phyloP scores from a whole-genome alignment of 2,888 invertebrate species.

The Ferrisia virgata region DNA sequence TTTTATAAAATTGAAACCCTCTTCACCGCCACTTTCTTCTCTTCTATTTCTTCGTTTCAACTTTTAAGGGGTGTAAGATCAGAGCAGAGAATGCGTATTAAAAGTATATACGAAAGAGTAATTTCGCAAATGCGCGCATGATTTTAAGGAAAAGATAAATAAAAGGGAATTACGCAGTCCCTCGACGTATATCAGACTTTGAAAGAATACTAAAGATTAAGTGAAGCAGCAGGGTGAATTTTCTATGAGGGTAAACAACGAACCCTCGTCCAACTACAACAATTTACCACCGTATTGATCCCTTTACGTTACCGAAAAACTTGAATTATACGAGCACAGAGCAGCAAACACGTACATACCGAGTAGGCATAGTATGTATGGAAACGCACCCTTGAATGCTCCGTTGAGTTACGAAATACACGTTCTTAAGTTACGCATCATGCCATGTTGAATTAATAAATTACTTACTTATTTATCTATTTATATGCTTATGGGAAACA shows the following conservation, averaged over 20 bases:
- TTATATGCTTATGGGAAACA: not conserved
- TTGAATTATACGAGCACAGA: not conserved
- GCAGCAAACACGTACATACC: not conserved
- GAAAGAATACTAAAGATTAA: not conserved
- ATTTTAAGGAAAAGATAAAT: constrained; percentile 40
- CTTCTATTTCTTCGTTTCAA: not conserved
- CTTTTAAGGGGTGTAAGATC: constrained; percentile 11
- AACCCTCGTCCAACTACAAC: constrained; percentile 42
- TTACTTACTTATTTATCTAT: constrained; percentile 20
- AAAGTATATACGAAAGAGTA: constrained; percentile 21
- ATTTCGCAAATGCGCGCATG: constrained; percentile 40
- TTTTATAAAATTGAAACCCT: not conserved
- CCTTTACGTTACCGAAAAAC: constrained; percentile 37
- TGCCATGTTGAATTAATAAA: constrained; percentile 15
- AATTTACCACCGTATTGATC: constrained; percentile 45
- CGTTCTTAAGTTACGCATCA: not conserved
- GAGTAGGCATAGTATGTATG: not conserved
- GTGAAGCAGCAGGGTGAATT: constrained; percentile 40
- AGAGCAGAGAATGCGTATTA: not conserved
- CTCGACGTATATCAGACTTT: constrained; percentile 29
- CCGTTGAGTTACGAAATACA: not conserved
- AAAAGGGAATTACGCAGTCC: constrained; percentile 43
- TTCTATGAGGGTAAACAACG: constrained; percentile 46
- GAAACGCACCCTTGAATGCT: constrained; percentile 9
- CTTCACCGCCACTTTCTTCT: not conserved